A percentile compares a stretch with the other conserved stretches of the same genome.
phyloP scores from a whole-genome alignment of 1,140 invertebrate genomes.

The Rhyacophila brunnea region DNA sequence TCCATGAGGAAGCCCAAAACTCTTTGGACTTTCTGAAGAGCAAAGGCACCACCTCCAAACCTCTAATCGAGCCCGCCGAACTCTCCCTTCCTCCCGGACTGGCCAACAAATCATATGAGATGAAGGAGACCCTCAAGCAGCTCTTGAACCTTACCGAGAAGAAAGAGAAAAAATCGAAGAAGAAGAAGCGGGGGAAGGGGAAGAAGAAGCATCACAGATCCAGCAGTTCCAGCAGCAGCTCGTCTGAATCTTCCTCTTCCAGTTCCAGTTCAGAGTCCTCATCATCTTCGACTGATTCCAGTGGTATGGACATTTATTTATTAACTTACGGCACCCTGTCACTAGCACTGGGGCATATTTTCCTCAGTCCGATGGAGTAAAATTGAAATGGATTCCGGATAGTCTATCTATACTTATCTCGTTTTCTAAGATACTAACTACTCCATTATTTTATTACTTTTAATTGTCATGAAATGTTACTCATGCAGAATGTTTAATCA shows the following conservation, averaged over 20 bases:
- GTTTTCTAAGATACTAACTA: no score
- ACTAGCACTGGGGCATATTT: no score
- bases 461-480: no score
- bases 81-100: slow-evolving; percentile 57
- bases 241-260: slow-evolving; percentile 62
- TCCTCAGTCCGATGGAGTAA: no score
- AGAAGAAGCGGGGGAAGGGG: slow-evolving; percentile 68
- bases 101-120: slow-evolving; percentile 56
- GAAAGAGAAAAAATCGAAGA: slow-evolving; percentile 72
- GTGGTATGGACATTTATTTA: slow-evolving; percentile 44
- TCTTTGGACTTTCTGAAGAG: slow-evolving; percentile 75
- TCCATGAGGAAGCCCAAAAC: slow-evolving; percentile 81
- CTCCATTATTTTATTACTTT: no score
- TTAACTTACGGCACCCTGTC: no score
- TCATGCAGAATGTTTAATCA: background rate
- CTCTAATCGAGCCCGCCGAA: slow-evolving; percentile 60
- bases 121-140: slow-evolving; percentile 65
- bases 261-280: slow-evolving; percentile 65
- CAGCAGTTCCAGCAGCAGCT: slow-evolving; percentile 64
- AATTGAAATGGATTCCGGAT: no score
- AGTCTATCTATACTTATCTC: no score
- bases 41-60: slow-evolving; percentile 58
- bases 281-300: slow-evolving; percentile 47
- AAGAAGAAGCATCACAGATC: slow-evolving; percentile 67
- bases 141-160: slow-evolving; percentile 57